These are phyloP conservation scores for Alectura lathami DNA, from an alignment of 2,113 vertebrate species.

Conservation along the genomic window DNA sequence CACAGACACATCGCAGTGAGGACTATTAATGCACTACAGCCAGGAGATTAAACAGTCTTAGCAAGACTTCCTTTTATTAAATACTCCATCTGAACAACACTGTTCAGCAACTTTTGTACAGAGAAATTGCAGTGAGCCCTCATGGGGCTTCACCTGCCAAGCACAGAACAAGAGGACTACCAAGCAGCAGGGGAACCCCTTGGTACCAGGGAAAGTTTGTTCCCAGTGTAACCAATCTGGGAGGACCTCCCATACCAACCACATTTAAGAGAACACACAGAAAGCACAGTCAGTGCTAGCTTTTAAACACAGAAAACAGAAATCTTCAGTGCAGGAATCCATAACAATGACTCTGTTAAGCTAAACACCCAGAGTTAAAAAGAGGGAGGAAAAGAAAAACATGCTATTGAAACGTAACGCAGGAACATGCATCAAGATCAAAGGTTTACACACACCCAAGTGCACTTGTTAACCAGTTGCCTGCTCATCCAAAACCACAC, in stretches of 20 bases:
- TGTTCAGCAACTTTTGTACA: background rate
- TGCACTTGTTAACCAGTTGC: constrained; percentile 25
- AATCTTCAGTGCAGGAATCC: background rate
- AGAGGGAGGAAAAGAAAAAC: constrained; percentile 22
- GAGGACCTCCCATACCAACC: background rate
- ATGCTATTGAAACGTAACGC: background rate
- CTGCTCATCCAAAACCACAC: background rate
- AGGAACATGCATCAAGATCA: background rate
- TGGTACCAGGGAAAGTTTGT: background rate
- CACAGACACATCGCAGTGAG: background rate
- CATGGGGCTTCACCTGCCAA: background rate
- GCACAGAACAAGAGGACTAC: background rate
- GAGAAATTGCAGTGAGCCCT: background rate
- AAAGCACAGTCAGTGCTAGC: background rate
- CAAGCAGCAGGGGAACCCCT: background rate
- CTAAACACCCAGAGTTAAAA: constrained; percentile 3
- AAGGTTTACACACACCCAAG: constrained; percentile 42
- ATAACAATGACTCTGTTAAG: background rate
- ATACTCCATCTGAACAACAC: background rate
- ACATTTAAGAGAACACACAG: background rate
- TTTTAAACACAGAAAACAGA: constrained; percentile 24
- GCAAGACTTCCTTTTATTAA: background rate
- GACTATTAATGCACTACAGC: constrained; percentile 32
- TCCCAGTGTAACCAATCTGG: background rate
- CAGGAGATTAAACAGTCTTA: constrained; percentile 44